Percentiles rank a stretch among this genome's conserved stretches.
Conservation (phyloP, 1,140 invertebrate genomes). For the Halesus radiatus region DNA sequence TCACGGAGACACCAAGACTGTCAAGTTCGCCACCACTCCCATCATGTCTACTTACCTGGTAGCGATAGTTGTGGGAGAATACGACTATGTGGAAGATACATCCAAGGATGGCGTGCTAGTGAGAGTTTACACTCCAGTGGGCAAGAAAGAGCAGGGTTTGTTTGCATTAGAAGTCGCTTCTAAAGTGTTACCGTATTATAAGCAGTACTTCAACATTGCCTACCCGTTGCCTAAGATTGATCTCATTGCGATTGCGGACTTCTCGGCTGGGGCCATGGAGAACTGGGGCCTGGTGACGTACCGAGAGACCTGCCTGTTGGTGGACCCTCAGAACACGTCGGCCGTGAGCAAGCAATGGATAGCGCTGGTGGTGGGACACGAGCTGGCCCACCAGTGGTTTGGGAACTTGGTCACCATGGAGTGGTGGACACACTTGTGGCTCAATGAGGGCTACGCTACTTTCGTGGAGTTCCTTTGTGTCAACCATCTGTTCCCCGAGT, state of each 20-base stretch:
- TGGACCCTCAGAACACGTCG: slow-evolving; percentile 88
- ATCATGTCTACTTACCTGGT: slow-evolving; percentile 98
- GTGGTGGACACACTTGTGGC: slow-evolving; percentile 88
- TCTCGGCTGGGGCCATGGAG: slow-evolving; percentile 94
- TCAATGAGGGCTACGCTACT: slow-evolving; percentile 94
- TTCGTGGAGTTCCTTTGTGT: slow-evolving; percentile 92
- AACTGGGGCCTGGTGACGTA: slow-evolving; percentile 89
- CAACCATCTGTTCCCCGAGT: slow-evolving; percentile 90
- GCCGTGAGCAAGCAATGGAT: slow-evolving; percentile 88
- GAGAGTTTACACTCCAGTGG: slow-evolving; percentile 92
- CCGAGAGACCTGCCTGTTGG: slow-evolving; percentile 86
- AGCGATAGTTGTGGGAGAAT: slow-evolving; percentile 94
- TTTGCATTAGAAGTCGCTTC: slow-evolving; percentile 92
- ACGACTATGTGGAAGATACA: slow-evolving; percentile 90
- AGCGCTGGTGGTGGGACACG: slow-evolving; percentile 89
- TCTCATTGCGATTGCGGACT: slow-evolving; percentile 95
- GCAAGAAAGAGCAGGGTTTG: slow-evolving; percentile 91
- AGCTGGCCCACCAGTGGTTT: slow-evolving; percentile 93
- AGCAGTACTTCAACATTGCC: slow-evolving; percentile 93
- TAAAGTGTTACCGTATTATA: slow-evolving; percentile 92
- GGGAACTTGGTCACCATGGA: slow-evolving; percentile 93
- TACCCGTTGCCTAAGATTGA: slow-evolving; percentile 98
- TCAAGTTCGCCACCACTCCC: slow-evolving; percentile 89
- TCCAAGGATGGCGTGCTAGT: slow-evolving; percentile 87
- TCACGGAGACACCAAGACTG: slow-evolving; percentile 70